Conservation (phyloP, 2,113 vertebrate species). For the Catharus fuscescens region DNA sequence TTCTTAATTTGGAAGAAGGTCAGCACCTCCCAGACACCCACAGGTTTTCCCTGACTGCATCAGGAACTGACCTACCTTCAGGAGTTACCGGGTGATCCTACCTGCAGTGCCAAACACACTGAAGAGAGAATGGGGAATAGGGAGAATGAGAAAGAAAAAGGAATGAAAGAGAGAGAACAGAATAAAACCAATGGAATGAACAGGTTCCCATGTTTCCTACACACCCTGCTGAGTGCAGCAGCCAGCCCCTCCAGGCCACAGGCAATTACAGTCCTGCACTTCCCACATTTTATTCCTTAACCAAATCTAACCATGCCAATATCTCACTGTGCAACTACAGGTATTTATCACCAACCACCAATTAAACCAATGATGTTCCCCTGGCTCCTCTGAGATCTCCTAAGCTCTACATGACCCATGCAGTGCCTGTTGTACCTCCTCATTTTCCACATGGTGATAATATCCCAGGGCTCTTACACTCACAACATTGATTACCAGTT, state of each 20-base stretch:
- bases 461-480: not conserved
- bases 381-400: not conserved
- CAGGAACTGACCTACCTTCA: not conserved
- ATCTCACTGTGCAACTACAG: not conserved
- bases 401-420: not conserved
- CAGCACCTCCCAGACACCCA: not conserved
- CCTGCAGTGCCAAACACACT: not conserved
- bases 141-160: not conserved
- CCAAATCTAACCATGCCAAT: not conserved
- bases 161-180: not conserved
- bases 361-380: not conserved
- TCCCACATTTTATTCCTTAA: not conserved
- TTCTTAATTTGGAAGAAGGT: not conserved
- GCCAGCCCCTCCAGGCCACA: not conserved
- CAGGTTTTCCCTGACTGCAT: not conserved
- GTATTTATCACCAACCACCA: not conserved
- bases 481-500: too few species aligned
- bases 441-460: not conserved
- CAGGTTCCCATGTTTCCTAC: not conserved
- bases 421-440: not conserved
- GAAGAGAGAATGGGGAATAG: not conserved
- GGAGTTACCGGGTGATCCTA: not conserved
- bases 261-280: not conserved
- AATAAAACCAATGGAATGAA: not conserved
- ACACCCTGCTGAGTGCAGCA: not conserved